Evolutionary conservation across 2,888 invertebrate species (phyloP).

Genomic region (Xestia xanthographa): DNA sequence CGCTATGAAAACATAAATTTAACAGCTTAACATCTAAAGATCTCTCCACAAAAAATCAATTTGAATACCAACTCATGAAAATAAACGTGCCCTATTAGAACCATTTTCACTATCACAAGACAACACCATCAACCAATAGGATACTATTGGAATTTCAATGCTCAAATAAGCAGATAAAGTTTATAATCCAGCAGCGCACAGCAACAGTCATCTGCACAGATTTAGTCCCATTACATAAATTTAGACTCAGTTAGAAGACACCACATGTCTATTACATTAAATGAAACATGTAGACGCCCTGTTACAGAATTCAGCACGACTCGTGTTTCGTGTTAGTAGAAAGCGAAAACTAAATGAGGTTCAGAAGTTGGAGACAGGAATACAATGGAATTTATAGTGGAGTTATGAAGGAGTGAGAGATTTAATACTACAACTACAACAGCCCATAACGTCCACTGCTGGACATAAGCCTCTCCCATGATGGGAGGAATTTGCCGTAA

Average conservation of each 20-base stretch:
- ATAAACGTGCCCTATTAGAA: background rate
- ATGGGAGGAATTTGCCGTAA: too few species aligned
- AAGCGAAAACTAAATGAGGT: constrained; percentile 13
- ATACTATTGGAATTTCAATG: background rate
- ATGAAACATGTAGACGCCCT: constrained; percentile 22
- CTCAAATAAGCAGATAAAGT: background rate
- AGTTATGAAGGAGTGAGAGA: background rate
- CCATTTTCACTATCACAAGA: background rate
- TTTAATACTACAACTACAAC: too few species aligned
- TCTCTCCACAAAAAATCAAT: background rate
- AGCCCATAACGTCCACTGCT: too few species aligned
- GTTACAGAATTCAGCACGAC: constrained; percentile 20
- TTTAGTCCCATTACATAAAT: constrained; percentile 14
- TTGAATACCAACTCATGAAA: background rate
- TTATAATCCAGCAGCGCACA: background rate
- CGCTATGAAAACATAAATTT: too few species aligned
- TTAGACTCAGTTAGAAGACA: background rate
- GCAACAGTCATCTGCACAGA: background rate
- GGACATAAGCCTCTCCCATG: too few species aligned
- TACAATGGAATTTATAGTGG: constrained; percentile 2
- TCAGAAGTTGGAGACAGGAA: constrained; percentile 6
- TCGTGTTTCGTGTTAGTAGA: constrained; percentile 6
- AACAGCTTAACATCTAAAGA: background rate
- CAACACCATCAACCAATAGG: background rate
- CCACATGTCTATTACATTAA: constrained; percentile 27